A percentile compares a stretch with the other conserved stretches of the same genome.
Evolutionary conservation across 2,888 invertebrate genomes (phyloP).

Genomic region (Drosophila kuntzei): DNA sequence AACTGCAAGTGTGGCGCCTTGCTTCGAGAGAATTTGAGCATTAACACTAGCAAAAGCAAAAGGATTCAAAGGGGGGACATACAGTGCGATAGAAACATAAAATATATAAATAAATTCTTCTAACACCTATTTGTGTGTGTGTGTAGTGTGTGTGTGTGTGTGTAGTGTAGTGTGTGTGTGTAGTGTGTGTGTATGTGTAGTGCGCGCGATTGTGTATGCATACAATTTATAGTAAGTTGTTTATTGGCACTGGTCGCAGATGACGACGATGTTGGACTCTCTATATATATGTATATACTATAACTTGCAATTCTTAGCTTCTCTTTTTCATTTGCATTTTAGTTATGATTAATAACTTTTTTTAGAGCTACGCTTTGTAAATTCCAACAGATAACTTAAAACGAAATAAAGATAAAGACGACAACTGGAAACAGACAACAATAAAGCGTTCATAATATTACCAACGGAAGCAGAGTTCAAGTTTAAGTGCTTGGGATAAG

Average conservation of each 20-base stretch:
- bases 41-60: conserved; percentile 50
- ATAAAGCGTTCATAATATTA: conserved; percentile 57
- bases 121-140: conserved; percentile 22
- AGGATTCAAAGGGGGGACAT: conserved; percentile 17
- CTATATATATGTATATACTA: conserved; percentile 27
- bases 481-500: conserved; percentile 56
- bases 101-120: conserved; percentile 19
- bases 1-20: conserved; percentile 43
- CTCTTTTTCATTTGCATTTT: conserved; percentile 38
- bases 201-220: conserved; percentile 17
- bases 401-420: conserved; percentile 53
- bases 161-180: conserved; percentile 13
- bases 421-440: conserved; percentile 72
- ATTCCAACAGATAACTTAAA: conserved; percentile 55
- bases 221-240: conserved; percentile 34
- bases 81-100: conserved; percentile 31
- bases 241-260: conserved; percentile 53
- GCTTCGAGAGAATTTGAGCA: conserved; percentile 54
- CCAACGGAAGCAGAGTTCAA: conserved; percentile 56
- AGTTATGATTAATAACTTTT: conserved; percentile 26
- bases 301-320: conserved; percentile 27
- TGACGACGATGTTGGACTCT: conserved; percentile 30
- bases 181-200: conserved; percentile 14
- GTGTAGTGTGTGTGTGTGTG: conserved; percentile 13
- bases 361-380: conserved; percentile 42